Evolutionary conservation across 2,113 vertebrate species (phyloP).

Genomic region (Rhea americana): DNA sequence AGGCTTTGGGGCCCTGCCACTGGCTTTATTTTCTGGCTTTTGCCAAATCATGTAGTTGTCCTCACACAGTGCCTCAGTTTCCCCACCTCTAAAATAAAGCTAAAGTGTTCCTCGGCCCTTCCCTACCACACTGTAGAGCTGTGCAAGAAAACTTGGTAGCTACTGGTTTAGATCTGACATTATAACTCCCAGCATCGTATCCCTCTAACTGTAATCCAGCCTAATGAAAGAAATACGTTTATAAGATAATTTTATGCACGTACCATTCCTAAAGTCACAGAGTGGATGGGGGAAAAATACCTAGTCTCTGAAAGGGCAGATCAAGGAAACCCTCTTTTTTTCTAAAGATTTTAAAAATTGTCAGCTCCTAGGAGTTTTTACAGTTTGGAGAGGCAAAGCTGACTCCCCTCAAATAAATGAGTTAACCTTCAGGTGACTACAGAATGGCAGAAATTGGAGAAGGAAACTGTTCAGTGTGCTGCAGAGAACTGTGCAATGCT

Average conservation of each 20-base stretch:
- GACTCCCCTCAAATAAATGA: neutral
- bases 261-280: neutral
- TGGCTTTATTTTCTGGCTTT: neutral
- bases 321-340: neutral
- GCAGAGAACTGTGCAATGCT: neutral
- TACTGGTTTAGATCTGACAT: neutral
- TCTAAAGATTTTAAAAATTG: neutral
- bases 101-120: neutral
- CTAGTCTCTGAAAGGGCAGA: neutral
- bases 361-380: neutral
- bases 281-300: neutral
- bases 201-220: neutral
- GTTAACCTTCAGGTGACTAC: neutral
- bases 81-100: neutral
- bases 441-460: neutral
- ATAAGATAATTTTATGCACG: neutral
- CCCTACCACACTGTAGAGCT: neutral
- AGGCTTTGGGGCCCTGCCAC: neutral
- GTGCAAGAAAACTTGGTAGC: neutral
- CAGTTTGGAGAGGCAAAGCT: neutral
- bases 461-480: neutral
- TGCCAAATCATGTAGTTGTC: neutral
- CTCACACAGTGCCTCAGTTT: neutral
- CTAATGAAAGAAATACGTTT: neutral
- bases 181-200: neutral